Evolutionary conservation across 2,113 vertebrate species (phyloP), one percentile per base, ranked within the genome.

Genomic region (Alethe castanea): DNA sequence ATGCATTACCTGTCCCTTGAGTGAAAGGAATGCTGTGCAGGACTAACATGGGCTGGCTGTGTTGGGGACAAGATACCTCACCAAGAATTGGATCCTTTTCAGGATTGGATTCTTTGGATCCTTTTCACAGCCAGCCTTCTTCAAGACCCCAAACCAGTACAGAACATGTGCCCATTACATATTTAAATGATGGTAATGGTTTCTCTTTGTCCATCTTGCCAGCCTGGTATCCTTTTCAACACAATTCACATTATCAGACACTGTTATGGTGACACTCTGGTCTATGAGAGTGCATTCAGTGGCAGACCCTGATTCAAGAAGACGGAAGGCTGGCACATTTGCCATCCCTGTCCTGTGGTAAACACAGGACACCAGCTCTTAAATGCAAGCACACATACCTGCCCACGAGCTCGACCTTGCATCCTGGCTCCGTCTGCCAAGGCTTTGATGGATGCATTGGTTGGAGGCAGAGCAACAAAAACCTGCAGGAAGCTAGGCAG

Each of bases 231-330:
- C 45, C 71, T 6, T 54, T 92, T 64, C 65, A 50, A 54, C 19
- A 13, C 11, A 48, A 19, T 57, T 77, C 29, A 69, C 20, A 20
- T 44, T 56, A 26, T 33, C 44, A 48, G 44, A 65, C 14, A 6
- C 15, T 3, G 3, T n/a, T 19, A 28, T 0, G 0, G 70, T 2
- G 5, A 35, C 35, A 10, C 8, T 19, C 6, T 7, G 17, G 13
- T 11, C 57, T 54, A 2, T 1, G 4, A 50, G 16, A 77, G 24
- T 12, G 35, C n/a, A 22, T 31, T 56, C 33, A 54, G 1, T 44
- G 61, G 24, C 61, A 76, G 14, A 60, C 8, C 25, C 35, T 25
- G 12, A 66, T 14, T 61, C 10, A 36, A 77, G 54, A 48, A 64
- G 73, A 57, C 14, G 59, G 67, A 69, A 69, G n/a, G n/a, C 17